Conservation (phyloP, 2,888 invertebrate genomes). For the Zaprionus obscuricornis region DNA sequence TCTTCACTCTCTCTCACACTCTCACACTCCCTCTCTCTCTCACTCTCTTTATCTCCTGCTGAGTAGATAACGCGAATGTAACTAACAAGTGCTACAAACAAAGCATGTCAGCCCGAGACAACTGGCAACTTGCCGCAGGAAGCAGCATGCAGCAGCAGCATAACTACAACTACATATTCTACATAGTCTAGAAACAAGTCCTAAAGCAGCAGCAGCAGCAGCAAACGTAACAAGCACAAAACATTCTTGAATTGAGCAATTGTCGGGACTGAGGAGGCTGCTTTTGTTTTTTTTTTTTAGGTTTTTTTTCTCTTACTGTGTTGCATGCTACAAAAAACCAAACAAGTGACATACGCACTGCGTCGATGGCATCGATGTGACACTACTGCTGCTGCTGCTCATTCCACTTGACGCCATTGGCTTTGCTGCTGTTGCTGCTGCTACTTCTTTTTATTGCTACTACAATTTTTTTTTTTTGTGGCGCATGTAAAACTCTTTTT, state of each 20-base stretch:
- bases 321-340: slow-evolving; percentile 41
- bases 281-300: slow-evolving; percentile 28
- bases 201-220: too few relatives aligned
- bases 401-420: slow-evolving; percentile 38
- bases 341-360: slow-evolving; percentile 76
- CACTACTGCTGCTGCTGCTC: slow-evolving; percentile 24
- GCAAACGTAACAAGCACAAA: slow-evolving; percentile 25
- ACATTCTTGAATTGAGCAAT: slow-evolving; percentile 70
- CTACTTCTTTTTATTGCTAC: slow-evolving; percentile 3
- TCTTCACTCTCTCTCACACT: too few relatives aligned
- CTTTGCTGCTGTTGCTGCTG: too few relatives aligned
- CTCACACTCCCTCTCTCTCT: too few relatives aligned
- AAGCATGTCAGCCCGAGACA: slow-evolving; percentile 60
- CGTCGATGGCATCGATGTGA: slow-evolving; percentile 46
- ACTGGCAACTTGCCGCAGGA: slow-evolving; percentile 58
- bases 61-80: slow-evolving; percentile 51
- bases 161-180: slow-evolving; percentile 27
- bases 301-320: too few relatives aligned
- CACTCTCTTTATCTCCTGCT: too few relatives aligned
- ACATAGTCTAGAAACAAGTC: slow-evolving; percentile 18
- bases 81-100: too few relatives aligned
- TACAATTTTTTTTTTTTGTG: slow-evolving; percentile 10
- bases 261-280: slow-evolving; percentile 56
- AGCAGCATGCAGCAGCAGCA: slow-evolving; percentile 34
- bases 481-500: slow-evolving; percentile 56